Conservation (phyloP, 1,140 invertebrate genomes). For the Holcopasites calliopsidis region DNA sequence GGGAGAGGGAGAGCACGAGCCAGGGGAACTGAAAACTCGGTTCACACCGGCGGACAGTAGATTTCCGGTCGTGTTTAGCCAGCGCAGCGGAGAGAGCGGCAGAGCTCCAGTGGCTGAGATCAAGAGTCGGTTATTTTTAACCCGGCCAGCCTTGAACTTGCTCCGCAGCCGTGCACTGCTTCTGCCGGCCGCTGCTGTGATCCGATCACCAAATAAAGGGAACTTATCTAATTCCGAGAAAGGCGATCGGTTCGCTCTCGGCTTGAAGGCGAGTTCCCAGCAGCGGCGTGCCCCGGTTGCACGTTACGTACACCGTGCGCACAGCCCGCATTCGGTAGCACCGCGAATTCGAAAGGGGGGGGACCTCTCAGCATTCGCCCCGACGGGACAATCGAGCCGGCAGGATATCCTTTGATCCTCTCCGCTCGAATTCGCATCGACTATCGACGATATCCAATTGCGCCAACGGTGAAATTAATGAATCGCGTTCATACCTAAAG, state of each 20-base stretch:
- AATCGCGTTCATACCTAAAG: too few relatives aligned
- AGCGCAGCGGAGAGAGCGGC: conserved; percentile 21
- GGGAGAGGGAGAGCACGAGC: background rate
- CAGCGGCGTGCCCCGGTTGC: too few relatives aligned
- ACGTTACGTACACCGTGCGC: conserved; percentile 46
- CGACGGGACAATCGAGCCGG: conserved; percentile 14
- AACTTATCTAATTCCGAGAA: conserved; percentile 75
- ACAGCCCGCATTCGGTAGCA: conserved; percentile 28
- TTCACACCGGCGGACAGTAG: conserved; percentile 35
- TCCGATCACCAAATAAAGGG: conserved; percentile 75
- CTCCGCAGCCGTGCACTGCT: conserved; percentile 41
- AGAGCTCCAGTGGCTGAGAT: conserved; percentile 17
- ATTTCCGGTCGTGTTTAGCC: conserved; percentile 46
- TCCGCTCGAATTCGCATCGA: too few relatives aligned
- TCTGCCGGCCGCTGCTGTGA: conserved; percentile 61
- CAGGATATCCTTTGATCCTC: conserved; percentile 12
- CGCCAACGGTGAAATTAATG: too few relatives aligned
- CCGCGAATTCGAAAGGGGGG: too few relatives aligned
- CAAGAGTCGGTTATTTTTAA: conserved; percentile 61
- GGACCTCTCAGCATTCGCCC: conserved; percentile 33
- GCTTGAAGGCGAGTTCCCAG: conserved; percentile 55
- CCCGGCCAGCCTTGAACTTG: conserved; percentile 63
- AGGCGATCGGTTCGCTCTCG: conserved; percentile 61
- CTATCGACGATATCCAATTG: background rate
- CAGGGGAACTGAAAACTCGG: background rate